Evolutionary conservation across 2,797 vertebrate species (phyloP).

Genomic region (Apogon hyalosoma): DNA sequence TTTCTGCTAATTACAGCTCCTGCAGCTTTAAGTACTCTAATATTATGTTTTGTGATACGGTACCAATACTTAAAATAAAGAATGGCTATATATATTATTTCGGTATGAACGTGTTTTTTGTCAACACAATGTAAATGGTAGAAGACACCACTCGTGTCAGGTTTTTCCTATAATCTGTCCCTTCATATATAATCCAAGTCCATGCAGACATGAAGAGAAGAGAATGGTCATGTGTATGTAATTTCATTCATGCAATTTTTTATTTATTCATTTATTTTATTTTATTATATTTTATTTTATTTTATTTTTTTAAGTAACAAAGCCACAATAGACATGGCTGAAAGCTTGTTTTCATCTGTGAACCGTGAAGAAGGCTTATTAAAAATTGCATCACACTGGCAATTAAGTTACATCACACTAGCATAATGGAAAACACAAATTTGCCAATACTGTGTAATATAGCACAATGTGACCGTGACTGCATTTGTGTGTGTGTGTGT

Average conservation of each 20-base stretch:
- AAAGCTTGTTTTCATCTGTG: conserved; percentile 17
- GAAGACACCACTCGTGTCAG: too few relatives aligned
- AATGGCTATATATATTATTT: too few relatives aligned
- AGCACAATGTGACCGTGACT: conserved; percentile 39
- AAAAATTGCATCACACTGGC: conserved; percentile 35
- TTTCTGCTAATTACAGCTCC: too few relatives aligned
- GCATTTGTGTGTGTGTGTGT: not conserved
- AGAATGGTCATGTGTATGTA: not conserved
- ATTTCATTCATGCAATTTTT: conserved; percentile 6
- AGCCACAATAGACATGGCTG: not conserved
- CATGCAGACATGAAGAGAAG: not conserved
- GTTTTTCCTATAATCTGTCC: too few relatives aligned
- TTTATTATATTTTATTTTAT: too few relatives aligned
- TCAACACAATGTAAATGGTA: too few relatives aligned
- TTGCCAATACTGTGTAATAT: conserved; percentile 41
- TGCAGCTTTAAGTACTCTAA: too few relatives aligned
- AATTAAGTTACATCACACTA: conserved; percentile 51
- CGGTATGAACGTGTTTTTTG: too few relatives aligned
- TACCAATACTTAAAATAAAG: too few relatives aligned
- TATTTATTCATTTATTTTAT: not conserved
- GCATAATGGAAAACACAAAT: conserved; percentile 51
- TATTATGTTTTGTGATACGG: too few relatives aligned
- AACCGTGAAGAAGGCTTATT: conserved; percentile 13
- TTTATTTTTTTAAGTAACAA: not conserved
- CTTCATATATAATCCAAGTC: conserved; percentile 1